Evolutionary conservation across 2,113 vertebrate genomes (phyloP).

Genomic region (Prochilodus magdalenae): DNA sequence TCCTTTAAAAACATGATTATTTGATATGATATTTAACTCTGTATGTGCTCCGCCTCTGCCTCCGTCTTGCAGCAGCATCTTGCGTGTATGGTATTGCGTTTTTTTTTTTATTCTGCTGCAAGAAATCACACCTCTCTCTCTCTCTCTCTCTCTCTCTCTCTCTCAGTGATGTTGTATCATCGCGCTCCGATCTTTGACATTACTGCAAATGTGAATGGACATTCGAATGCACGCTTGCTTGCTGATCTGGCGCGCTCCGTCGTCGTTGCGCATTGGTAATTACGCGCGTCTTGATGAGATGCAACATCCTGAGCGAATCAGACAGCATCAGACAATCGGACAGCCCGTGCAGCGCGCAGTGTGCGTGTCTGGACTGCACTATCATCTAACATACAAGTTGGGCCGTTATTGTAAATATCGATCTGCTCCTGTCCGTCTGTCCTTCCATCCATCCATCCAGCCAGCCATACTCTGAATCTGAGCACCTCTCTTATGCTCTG

Average conservation of each 20-base stretch:
- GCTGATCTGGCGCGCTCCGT: not conserved
- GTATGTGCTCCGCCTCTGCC: constrained; percentile 47
- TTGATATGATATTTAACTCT: constrained; percentile 69
- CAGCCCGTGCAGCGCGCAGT: not conserved
- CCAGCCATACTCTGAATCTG: constrained; percentile 23
- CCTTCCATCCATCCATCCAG: constrained; percentile 13
- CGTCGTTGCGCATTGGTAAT: constrained; percentile 16
- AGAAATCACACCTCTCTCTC: constrained; percentile 28
- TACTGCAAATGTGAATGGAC: constrained; percentile 28
- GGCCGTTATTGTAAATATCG: constrained; percentile 31
- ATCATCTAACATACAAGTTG: constrained; percentile 33
- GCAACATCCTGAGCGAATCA: constrained; percentile 20
- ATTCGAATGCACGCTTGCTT: not conserved
- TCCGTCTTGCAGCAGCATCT: constrained; percentile 49
- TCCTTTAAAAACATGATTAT: constrained; percentile 68
- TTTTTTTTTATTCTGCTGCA: constrained; percentile 48
- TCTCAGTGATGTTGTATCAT: constrained; percentile 17
- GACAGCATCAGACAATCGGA: not conserved
- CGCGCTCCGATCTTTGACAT: constrained; percentile 20
- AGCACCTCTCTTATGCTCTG: constrained; percentile 3
- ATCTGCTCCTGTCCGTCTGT: constrained; percentile 10
- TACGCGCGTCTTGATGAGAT: not conserved
- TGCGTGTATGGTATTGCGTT: constrained; percentile 48
- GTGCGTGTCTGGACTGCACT: constrained; percentile 16
- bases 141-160: constrained; percentile 9